A percentile compares a stretch with the other conserved stretches of the same genome.
These are phyloP conservation scores for Gasterosteus nipponicus DNA, from an alignment of 2,113 vertebrate genomes.

Conservation along the genomic window DNA sequence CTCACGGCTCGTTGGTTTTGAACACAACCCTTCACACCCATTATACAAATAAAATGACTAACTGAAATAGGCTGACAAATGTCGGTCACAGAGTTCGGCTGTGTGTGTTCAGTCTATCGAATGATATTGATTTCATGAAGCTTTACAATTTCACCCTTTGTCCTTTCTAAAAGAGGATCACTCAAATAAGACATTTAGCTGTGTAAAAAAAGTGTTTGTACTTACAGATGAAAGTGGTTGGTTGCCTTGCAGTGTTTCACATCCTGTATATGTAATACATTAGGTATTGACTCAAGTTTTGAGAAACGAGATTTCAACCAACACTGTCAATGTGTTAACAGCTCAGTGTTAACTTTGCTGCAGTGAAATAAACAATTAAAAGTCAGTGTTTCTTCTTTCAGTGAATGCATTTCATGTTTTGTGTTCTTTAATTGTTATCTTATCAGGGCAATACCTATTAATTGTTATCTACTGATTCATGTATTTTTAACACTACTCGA, in stretches of 20 bases:
- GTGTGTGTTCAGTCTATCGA: not conserved
- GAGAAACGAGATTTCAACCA: not conserved
- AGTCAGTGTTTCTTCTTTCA: not conserved
- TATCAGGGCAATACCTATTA: too few species aligned
- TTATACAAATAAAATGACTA: not conserved
- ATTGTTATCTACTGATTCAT: not conserved
- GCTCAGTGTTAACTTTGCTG: not conserved
- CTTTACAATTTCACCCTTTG: not conserved
- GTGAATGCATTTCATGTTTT: not conserved
- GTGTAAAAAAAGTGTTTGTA: not conserved
- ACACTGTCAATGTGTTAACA: not conserved
- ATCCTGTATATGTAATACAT: not conserved
- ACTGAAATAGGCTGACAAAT: not conserved
- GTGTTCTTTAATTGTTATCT: not conserved
- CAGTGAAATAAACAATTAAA: constrained; percentile 14
- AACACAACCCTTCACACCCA: not conserved
- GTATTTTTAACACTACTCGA: not conserved
- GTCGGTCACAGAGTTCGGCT: not conserved
- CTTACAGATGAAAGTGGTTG: not conserved
- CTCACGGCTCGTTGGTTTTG: not conserved
- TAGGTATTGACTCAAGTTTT: not conserved
- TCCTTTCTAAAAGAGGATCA: not conserved
- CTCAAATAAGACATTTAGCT: not conserved
- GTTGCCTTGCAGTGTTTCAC: constrained; percentile 9
- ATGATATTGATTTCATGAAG: not conserved